phyloP scores from a whole-genome alignment of 2,113 vertebrate genomes.

The Mesocricetus auratus region DNA sequence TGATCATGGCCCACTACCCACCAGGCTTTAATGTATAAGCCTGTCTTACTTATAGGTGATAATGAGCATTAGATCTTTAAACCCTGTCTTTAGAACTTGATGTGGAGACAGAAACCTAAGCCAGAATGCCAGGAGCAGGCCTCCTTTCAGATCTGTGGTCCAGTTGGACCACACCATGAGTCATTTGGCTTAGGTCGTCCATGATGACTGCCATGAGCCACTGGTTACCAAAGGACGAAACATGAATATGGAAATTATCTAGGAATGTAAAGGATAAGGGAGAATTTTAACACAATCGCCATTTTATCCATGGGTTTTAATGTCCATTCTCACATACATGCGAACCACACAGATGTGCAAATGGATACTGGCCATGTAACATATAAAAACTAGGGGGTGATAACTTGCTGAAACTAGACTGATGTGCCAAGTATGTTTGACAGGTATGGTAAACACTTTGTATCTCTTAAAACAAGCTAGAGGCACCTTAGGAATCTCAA shows the following conservation, averaged over 20 bases:
- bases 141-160: not conserved
- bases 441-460: too few species aligned
- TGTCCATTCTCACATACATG: too few species aligned
- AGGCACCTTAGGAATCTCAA: too few species aligned
- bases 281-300: too few species aligned
- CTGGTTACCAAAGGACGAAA: not conserved
- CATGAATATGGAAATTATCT: not conserved
- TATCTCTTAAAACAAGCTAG: too few species aligned
- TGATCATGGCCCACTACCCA: too few species aligned
- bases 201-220: too few species aligned
- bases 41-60: not conserved
- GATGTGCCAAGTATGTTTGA: too few species aligned
- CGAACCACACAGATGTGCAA: not conserved
- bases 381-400: too few species aligned
- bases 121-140: not conserved
- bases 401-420: too few species aligned
- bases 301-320: too few species aligned
- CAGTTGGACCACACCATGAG: not conserved
- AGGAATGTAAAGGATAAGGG: not conserved
- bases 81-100: not conserved
- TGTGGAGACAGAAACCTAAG: not conserved
- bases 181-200: rapidly evolving
- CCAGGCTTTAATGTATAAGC: not conserved
- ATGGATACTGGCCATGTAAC: too few species aligned
- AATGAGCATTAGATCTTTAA: not conserved